Base-by-base conservation (phyloP, 2,113 vertebrate genomes). In the Pogonocichla stellata region DNA sequence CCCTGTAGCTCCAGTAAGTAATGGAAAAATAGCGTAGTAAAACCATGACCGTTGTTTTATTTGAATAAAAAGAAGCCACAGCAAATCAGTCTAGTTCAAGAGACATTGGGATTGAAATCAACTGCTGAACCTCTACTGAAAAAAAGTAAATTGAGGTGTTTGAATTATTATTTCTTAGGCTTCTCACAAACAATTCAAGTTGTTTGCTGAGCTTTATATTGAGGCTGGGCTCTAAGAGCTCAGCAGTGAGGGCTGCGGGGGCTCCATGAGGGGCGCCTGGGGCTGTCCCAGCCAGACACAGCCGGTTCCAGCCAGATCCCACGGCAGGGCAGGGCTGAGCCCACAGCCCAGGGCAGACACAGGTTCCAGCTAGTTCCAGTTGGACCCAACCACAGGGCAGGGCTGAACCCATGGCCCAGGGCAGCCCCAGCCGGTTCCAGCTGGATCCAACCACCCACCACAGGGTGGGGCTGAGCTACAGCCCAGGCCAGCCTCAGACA, bases 191-290 rank as follows among this genome's bases (percentile, higher is more conserved):
- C 19, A 57, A 53, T 8, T 6, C 9, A 45, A 22, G 8, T 12
- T 56, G 4, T 64, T 60, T 60, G 31, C 4, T 56, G 5, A 53
- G 33, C 5, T 86, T 73, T 73, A 12, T 20, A 7, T 1, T 48
- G 12, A 26, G 28, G 2, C 48, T 31, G 33, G 22, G 8, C 7
- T 69, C n/a, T 42, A 53, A 38, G 61, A 5, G 8, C 24, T 18
- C 50, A 42, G 28, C 29, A 60, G 10, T 0, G 0, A 13, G 2
- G 22, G 8, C 48, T 69, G 19, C 0, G 0, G 6, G 7, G 4
- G 9, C 28, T 54, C 67, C 4, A 19, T 47, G 36, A 43, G 26
- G 19, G 8, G 6, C 31, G 25, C 18, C 24, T 0, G 0, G 12
- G 33, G 26, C 51, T 4, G 28, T 3, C 22, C 4, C 5, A 20